Percentiles rank a stretch among this genome's conserved stretches.
Evolutionary conservation across 2,888 invertebrate genomes (phyloP).

Genomic region (Cheilosia impressa): DNA sequence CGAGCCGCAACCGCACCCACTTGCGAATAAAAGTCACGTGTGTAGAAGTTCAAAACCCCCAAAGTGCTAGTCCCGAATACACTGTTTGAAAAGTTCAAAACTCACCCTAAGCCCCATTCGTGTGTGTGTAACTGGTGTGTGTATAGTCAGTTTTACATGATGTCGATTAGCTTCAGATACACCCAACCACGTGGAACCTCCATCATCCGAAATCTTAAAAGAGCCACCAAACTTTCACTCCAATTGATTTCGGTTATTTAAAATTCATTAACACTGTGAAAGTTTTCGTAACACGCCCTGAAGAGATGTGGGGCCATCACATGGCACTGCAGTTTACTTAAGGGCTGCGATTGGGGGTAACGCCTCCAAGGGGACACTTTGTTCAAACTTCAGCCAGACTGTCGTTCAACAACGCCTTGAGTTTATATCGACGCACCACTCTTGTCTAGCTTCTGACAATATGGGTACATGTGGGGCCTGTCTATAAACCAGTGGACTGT

Average conservation of each 20-base stretch:
- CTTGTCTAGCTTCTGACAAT: neutral
- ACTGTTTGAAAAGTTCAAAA: constrained; percentile 55
- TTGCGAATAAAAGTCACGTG: constrained; percentile 69
- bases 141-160: constrained; percentile 41
- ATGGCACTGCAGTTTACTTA: constrained; percentile 28
- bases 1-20: constrained; percentile 29
- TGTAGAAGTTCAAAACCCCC: constrained; percentile 67
- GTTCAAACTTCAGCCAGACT: constrained; percentile 58
- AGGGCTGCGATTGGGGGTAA: constrained; percentile 33
- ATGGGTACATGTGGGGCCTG: constrained; percentile 8
- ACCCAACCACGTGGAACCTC: neutral
- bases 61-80: constrained; percentile 49
- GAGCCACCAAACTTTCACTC: constrained; percentile 60
- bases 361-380: constrained; percentile 50
- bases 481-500: constrained; percentile 41
- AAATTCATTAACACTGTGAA: constrained; percentile 65
- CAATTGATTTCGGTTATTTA: constrained; percentile 70
- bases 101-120: constrained; percentile 11
- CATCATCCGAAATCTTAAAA: constrained; percentile 37
- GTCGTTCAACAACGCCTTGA: constrained; percentile 39
- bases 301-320: neutral
- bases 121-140: neutral
- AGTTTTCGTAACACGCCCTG: constrained; percentile 46
- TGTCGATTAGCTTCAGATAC: constrained; percentile 53
- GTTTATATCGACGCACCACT: constrained; percentile 8